Base-by-base conservation (phyloP, 2,888 invertebrate species). In the Aporophyla lueneburgensis region DNA sequence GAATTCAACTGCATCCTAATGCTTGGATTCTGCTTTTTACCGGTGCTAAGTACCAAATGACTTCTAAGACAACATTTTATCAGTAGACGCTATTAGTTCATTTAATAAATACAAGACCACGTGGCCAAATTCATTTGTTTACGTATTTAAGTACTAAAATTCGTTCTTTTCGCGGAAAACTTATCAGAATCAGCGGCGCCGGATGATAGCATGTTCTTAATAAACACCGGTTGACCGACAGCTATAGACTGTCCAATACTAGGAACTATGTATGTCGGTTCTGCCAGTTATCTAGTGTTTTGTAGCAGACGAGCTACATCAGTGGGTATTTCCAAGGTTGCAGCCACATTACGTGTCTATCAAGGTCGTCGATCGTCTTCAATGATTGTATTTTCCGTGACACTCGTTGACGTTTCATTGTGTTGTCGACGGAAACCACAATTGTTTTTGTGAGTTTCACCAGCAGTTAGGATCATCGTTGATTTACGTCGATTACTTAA, bases 281-380 rank as follows among this genome's bases (percentile, higher is more conserved):
- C 21, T 43, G 19, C 19, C 19, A 62, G n/a, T 40, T 46, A 40
- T 19, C 3, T 49, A 14, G 40, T 80, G 49, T 16, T 49, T 40
- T 46, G 19, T 51, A 2, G 46, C 71, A 53, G 14, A 56, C 16
- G 43, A 21, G 24, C 54, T 24, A 56, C 54, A 21, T 56, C 10
- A 24, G 12, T 5, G 61, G 49, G 54, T 54, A 40, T 70, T 70
- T 43, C 40, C 78, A 49, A 62, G 46, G 40, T 70, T 19, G 19
- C 7, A 33, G 14, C 1, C 12, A 54, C 14, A 33, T 54, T 27
- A 43, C 12, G 7, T 21, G 53, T 27, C 0, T 46, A 46, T 19
- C 43, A 61, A 61, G n/a, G 74, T 51, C 56, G n/a, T 7, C 10
- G 10, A n/a, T 7, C 10, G 10, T 16, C 16, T 53, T 7, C 4